Base-by-base conservation (phyloP, 2,888 invertebrate genomes). In the Hylaea fasciaria region DNA sequence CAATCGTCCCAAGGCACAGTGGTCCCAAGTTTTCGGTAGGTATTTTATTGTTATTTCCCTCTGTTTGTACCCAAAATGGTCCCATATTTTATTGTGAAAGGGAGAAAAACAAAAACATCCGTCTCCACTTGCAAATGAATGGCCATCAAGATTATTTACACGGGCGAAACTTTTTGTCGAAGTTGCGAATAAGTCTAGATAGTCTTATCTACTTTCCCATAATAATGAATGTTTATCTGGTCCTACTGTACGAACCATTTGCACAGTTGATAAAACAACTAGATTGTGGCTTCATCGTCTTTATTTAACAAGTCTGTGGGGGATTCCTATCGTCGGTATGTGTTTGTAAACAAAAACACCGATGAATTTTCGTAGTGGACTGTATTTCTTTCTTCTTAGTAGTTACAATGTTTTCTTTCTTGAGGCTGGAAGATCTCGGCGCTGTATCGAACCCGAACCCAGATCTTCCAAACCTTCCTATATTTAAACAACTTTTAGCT, bases 1-100 rank as follows among this genome's bases (percentile, higher is more conserved):
- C 78, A 96, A 96, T 94, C 94, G 97, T 74, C 98, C 98, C 9
- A 96, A 96, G 57, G 98, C 98, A 11, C 98, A 98, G 82, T 98
- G 97, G 96, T 97, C 98, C 74, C 96, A 96, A 85, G 94, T 97
- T 68, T 94, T 98, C 82, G 98, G 98, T 98, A 85, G 95, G 97
- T 62, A 62, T 66, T 66, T 64, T 64, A 66, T 55, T 61, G 41
- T 62, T 66, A 54, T 62, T 57, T 64, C 46, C 50, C 49, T 59
- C 57, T 55, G 57, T 50, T 68, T 57, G 37, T 47, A 39, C 32
- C 37, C 9, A 49, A 48, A 51, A 51, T 52, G 43, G 41, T 28
- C 49, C 48, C 49, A 53, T 59, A 55, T 52, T 55, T 60, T 60
- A 56, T 56, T 56, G 57, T 32, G 45, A 53, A 58, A 48, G 44